Evolutionary conservation across 2,113 vertebrate species (phyloP).

Genomic region (Dromaius novaehollandiae): DNA sequence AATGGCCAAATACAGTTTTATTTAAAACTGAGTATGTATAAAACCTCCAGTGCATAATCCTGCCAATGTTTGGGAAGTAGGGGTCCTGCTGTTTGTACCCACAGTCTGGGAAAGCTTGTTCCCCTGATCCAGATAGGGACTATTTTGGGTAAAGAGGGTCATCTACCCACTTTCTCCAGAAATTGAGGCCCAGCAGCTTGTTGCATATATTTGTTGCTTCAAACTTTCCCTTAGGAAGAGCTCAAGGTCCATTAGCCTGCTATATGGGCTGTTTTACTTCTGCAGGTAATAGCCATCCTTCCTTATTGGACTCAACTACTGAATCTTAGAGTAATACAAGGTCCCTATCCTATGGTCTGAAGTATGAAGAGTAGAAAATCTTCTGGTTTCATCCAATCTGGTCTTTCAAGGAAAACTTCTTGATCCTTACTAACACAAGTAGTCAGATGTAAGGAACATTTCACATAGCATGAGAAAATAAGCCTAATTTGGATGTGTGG

Average conservation of each 20-base stretch:
- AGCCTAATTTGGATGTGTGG: background rate
- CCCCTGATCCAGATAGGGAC: too few relatives aligned
- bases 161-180: background rate
- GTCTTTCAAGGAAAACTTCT: background rate
- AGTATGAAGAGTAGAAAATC: background rate
- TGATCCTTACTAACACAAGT: background rate
- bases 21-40: background rate
- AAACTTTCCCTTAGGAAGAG: background rate
- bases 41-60: background rate
- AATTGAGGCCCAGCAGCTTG: background rate
- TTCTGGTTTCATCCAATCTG: background rate
- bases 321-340: background rate
- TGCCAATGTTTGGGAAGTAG: background rate
- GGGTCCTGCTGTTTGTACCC: background rate
- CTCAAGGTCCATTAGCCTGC: background rate
- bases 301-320: background rate
- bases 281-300: background rate
- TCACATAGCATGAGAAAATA: background rate
- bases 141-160: background rate
- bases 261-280: background rate
- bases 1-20: rapidly evolving
- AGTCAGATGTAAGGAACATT: background rate
- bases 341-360: background rate
- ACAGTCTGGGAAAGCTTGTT: background rate
- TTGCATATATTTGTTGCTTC: background rate